Evolutionary conservation across 2,888 invertebrate species (phyloP).

Genomic region (Nephrotoma flavescens): DNA sequence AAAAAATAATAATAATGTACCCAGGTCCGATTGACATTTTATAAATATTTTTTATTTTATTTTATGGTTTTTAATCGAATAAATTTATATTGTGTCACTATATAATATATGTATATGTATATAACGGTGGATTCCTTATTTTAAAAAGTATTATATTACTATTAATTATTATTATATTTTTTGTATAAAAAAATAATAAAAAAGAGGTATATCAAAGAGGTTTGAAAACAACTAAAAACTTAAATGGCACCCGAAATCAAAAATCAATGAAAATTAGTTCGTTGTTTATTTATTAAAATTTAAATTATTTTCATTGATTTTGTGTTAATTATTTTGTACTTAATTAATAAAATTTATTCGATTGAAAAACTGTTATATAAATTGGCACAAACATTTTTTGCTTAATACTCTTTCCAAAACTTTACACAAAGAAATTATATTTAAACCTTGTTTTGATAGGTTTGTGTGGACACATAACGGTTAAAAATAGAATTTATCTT

Average conservation of each 20-base stretch:
- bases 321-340: not conserved
- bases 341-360: not conserved
- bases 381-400: not conserved
- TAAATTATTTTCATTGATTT: not conserved
- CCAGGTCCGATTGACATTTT: not conserved
- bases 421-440: not conserved
- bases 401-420: not conserved
- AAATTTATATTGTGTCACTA: not conserved
- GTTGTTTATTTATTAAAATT: not conserved
- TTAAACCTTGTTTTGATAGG: not conserved
- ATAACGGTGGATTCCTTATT: not conserved
- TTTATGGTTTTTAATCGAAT: not conserved
- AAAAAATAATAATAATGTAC: not conserved
- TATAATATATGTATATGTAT: not conserved
- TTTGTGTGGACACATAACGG: not conserved
- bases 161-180: not conserved
- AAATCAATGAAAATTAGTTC: not conserved
- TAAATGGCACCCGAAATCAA: not conserved
- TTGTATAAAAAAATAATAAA: not conserved
- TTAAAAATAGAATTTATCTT: conserved; percentile 2
- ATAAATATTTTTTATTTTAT: not conserved
- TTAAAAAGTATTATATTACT: not conserved
- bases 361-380: not conserved
- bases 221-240: not conserved
- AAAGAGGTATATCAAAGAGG: not conserved